phyloP scores from a whole-genome alignment of 2,888 invertebrate genomes.

The Nemurella pictetii region DNA sequence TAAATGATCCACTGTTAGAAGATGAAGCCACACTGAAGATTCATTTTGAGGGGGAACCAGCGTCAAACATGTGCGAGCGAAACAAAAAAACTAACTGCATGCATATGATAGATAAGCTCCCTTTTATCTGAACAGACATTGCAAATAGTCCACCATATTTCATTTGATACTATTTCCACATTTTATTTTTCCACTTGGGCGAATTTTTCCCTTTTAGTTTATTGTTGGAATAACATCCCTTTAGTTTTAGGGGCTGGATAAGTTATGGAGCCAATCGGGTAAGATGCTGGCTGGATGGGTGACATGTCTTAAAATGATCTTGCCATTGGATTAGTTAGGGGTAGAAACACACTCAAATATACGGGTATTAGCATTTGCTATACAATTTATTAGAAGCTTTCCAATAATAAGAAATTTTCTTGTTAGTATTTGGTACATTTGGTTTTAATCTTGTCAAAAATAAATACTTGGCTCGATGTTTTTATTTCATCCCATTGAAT shows the following conservation, averaged over 20 bases:
- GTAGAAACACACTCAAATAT: background rate
- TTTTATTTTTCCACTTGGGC: slow-evolving; percentile 29
- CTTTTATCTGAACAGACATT: slow-evolving; percentile 25
- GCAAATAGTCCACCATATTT: slow-evolving; percentile 17
- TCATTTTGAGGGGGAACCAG: background rate
- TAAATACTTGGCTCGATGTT: background rate
- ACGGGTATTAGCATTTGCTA: background rate
- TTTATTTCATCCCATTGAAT: background rate
- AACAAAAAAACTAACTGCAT: slow-evolving; percentile 20
- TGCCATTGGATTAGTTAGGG: background rate
- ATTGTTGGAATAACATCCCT: slow-evolving; percentile 27
- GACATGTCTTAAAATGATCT: background rate
- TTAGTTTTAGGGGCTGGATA: slow-evolving; percentile 14
- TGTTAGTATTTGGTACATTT: slow-evolving; percentile 31
- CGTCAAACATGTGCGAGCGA: background rate
- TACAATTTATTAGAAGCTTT: slow-evolving; percentile 4
- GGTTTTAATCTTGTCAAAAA: slow-evolving; percentile 29
- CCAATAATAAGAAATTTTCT: slow-evolving; percentile 27
- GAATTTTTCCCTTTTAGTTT: slow-evolving; percentile 23
- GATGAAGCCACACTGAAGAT: background rate
- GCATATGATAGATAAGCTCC: slow-evolving; percentile 18
- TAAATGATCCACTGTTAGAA: background rate
- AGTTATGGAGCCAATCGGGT: slow-evolving; percentile 24
- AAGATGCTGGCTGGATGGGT: background rate
- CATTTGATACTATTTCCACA: slow-evolving; percentile 18